Base-by-base conservation (phyloP, 2,888 invertebrate genomes). In the Dinocampus coccinellae region DNA sequence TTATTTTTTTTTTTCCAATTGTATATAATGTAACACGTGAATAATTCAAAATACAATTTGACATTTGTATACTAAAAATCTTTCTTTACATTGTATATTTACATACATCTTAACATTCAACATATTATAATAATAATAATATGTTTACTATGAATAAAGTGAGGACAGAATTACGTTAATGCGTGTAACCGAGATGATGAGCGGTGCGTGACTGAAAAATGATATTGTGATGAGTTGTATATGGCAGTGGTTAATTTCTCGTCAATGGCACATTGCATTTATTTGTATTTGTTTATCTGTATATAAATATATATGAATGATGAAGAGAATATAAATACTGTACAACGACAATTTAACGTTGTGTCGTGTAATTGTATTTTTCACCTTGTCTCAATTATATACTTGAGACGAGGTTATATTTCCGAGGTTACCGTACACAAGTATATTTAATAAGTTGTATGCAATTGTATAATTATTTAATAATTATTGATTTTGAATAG, bases 111-210 rank as follows among this genome's bases (percentile, higher is more conserved):
- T 39, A 13, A n/a, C 39, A n/a, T 10, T 36, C 11, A 13, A 39
- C 39, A n/a, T 3, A n/a, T n/a, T 3, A 39, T n/a, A 39, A 13
- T 10, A 63, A 39, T 73, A 71, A 67, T 60, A 60, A 70, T 73
- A 68, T 60, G 68, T 57, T 65, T 70, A 73, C 74, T 74, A 69
- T 72, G 55, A 67, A 68, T 29, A 70, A 65, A 65, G 73, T 77
- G 77, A 78, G 79, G 78, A 80, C 75, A 79, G n/a, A 58, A 67
- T 39, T 16, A 47, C 16, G 57, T 63, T 22, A 74, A 80, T 69
- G 63, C 68, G 61, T 47, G 61, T 61, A 72, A 62, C 65, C 62
- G 72, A 69, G 72, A 71, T 73, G 73, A 76, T 75, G 73, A 75
- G 62, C 74, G 63, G 65, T 75, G 76, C 74, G 75, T 75, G 77